Percentiles rank a stretch among this genome's conserved stretches.
These are phyloP conservation scores for Gallinago solitaria DNA, from an alignment of 2,797 vertebrate genomes.

Conservation along the genomic window DNA sequence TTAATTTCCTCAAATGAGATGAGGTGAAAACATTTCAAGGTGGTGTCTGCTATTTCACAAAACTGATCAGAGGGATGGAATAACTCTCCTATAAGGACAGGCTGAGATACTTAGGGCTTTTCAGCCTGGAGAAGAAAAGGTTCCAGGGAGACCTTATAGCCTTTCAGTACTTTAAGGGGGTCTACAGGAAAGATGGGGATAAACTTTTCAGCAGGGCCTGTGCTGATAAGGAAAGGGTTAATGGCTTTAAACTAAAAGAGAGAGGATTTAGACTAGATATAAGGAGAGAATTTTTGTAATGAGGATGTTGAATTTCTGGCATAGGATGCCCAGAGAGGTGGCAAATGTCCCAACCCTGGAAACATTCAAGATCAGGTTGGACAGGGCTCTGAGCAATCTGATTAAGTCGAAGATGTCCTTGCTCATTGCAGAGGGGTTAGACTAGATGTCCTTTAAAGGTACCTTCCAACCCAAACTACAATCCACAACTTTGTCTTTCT, in stretches of 20 bases:
- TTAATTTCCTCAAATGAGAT: background rate
- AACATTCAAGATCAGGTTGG: background rate
- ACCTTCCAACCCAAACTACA: background rate
- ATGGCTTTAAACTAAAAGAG: background rate
- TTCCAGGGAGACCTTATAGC: background rate
- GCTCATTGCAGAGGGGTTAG: background rate
- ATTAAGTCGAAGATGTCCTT: background rate
- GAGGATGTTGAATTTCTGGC: background rate
- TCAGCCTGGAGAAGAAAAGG: background rate
- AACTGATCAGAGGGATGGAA: background rate
- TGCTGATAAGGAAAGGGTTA: background rate
- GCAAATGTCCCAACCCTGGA: background rate
- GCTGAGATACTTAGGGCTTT: background rate
- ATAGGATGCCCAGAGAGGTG: background rate
- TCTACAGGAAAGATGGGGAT: background rate
- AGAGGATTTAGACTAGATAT: background rate
- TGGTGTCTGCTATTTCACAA: background rate
- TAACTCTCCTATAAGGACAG: background rate
- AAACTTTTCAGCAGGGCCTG: background rate
- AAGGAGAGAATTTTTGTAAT: background rate
- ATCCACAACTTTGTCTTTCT: background rate
- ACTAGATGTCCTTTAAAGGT: background rate
- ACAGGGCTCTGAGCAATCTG: background rate
- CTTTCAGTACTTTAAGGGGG: background rate
- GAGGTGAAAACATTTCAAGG: background rate